Conservation (phyloP, 2,888 invertebrate genomes). For the Aproaerema taeniolella region DNA sequence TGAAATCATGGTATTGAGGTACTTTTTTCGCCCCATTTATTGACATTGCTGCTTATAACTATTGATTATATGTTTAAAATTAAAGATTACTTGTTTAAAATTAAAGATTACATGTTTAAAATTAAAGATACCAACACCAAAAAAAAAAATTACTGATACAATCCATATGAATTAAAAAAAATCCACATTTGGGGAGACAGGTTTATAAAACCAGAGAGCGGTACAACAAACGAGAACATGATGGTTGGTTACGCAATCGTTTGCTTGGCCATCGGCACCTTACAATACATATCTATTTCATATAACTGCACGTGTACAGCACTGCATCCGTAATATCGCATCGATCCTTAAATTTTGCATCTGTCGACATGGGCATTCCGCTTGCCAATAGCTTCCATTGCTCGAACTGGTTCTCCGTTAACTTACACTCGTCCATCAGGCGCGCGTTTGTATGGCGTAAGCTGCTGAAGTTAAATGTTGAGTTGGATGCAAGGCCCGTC, state of each 20-base stretch:
- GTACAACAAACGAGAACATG: not conserved
- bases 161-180: too few species aligned
- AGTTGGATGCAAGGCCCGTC: constrained; percentile 25
- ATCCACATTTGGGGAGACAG: too few species aligned
- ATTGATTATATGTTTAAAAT: too few species aligned
- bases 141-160: too few species aligned
- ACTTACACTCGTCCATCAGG: constrained; percentile 33
- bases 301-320: constrained; percentile 1
- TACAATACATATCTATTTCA: not conserved
- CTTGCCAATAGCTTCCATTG: constrained; percentile 33
- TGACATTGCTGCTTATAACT: too few species aligned
- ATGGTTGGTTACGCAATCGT: not conserved
- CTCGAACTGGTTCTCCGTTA: constrained; percentile 35
- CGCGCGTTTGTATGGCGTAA: constrained; percentile 28
- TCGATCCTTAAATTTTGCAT: constrained; percentile 2
- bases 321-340: not conserved
- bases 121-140: too few species aligned
- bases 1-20: too few species aligned
- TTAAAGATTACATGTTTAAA: too few species aligned
- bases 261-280: not conserved
- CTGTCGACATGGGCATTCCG: constrained; percentile 24
- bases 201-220: too few species aligned
- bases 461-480: constrained; percentile 25
- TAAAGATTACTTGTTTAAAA: too few species aligned
- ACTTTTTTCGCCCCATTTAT: too few species aligned